These are phyloP conservation scores for Hypomesus transpacificus DNA, from an alignment of 2,113 vertebrate species.

Conservation along the genomic window DNA sequence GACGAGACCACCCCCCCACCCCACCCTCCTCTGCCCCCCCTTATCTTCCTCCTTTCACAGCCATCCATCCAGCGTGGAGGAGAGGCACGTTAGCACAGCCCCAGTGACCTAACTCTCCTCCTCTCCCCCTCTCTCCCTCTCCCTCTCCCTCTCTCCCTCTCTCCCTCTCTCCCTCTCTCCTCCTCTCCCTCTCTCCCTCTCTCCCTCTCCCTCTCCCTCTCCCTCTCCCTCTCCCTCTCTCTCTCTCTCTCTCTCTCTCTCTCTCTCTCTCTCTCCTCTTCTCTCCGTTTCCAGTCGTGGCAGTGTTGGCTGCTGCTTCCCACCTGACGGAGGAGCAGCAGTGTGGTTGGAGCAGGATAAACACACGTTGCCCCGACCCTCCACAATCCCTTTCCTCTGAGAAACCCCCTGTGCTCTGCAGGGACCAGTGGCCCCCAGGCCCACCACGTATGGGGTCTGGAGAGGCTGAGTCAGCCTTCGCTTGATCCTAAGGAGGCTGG, in stretches of 20 bases:
- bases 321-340: conserved; percentile 50
- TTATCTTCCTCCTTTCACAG: background rate
- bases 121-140: background rate
- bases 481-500: too few relatives aligned
- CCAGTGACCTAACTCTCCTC: too few relatives aligned
- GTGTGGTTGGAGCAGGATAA: conserved; percentile 40
- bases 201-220: background rate
- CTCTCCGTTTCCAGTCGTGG: conserved; percentile 33
- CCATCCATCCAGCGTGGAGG: too few relatives aligned
- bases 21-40: background rate
- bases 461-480: too few relatives aligned
- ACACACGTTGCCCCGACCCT: conserved; percentile 18
- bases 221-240: background rate
- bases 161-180: background rate
- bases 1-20: background rate
- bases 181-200: background rate
- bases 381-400: background rate
- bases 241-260: background rate
- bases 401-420: background rate
- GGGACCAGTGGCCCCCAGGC: background rate
- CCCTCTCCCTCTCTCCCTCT: background rate
- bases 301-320: conserved; percentile 37
- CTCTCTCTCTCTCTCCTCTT: background rate
- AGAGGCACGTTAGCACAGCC: too few relatives aligned
- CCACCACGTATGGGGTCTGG: background rate